Evolutionary conservation across 2,113 vertebrate genomes (phyloP).

Genomic region (Microcebus lehilahytsara): DNA sequence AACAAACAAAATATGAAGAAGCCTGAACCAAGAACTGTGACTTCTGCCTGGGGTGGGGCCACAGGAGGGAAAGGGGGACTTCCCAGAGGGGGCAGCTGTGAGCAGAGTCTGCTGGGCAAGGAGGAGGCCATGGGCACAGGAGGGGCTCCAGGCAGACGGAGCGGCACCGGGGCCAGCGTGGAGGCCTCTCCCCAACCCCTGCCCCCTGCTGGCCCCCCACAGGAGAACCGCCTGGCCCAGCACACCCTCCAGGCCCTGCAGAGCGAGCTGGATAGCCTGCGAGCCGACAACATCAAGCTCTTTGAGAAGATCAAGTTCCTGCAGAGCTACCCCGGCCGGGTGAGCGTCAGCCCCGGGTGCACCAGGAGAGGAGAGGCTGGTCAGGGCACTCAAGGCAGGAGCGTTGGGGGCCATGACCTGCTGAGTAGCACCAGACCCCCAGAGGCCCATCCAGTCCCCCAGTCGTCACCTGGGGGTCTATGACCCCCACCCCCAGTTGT

Average conservation of each 20-base stretch:
- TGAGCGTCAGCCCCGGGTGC: constrained; percentile 73
- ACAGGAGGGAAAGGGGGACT: background rate
- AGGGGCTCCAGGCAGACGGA: background rate
- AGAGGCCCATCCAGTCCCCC: background rate
- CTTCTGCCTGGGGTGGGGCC: background rate
- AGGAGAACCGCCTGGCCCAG: constrained; percentile 93
- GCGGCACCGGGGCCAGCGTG: fast-evolving
- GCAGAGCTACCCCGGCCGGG: constrained; percentile 94
- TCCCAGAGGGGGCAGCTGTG: background rate
- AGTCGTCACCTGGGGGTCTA: background rate
- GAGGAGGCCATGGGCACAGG: background rate
- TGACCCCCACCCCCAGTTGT: background rate
- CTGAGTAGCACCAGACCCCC: background rate
- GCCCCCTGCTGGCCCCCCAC: background rate
- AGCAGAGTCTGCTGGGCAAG: background rate
- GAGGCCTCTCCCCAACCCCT: background rate
- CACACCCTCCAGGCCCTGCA: constrained; percentile 96
- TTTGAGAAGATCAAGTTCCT: constrained; percentile 99
- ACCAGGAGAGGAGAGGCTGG: background rate
- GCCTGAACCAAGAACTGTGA: background rate
- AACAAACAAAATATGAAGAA: background rate
- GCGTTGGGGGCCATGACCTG: background rate
- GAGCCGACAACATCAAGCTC: constrained; percentile 98
- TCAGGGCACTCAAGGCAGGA: background rate
- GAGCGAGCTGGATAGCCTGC: constrained; percentile 94